Percentiles rank a stretch among this genome's conserved stretches.
phyloP scores from a whole-genome alignment of 2,888 invertebrate species.

The Zelleria hepariella region DNA sequence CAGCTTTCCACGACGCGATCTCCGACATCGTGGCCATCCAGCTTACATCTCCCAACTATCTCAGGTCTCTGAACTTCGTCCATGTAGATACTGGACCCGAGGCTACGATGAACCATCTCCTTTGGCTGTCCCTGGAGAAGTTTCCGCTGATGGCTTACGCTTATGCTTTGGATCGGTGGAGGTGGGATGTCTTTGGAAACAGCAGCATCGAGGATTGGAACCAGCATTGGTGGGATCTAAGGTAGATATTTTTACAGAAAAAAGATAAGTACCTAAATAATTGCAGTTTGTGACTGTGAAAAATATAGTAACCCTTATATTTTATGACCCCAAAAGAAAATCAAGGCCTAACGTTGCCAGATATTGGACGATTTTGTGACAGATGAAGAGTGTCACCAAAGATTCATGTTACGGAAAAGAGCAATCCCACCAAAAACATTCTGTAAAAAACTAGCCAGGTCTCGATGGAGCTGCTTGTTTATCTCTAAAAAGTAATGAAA shows the following conservation, averaged over 20 bases:
- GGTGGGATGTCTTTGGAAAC: conserved; percentile 58
- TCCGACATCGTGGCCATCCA: conserved; percentile 75
- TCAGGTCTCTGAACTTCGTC: conserved; percentile 52
- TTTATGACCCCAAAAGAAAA: too few species aligned
- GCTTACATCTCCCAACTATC: conserved; percentile 63
- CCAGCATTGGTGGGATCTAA: conserved; percentile 59
- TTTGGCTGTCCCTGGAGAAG: conserved; percentile 57
- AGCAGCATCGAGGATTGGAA: conserved; percentile 49
- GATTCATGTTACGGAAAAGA: too few species aligned
- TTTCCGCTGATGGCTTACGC: conserved; percentile 60
- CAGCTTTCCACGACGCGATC: conserved; percentile 76
- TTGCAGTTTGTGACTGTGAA: background rate
- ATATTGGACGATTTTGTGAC: too few species aligned
- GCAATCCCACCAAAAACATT: too few species aligned
- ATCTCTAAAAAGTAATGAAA: too few species aligned
- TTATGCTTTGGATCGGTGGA: conserved; percentile 56
- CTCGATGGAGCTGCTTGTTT: too few species aligned
- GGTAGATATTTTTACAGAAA: conserved; percentile 26
- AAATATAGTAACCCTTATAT: too few species aligned
- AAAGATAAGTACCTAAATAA: background rate
- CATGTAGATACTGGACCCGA: conserved; percentile 43
- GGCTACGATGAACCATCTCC: conserved; percentile 48
- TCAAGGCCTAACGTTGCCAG: too few species aligned
- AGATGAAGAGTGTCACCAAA: too few species aligned
- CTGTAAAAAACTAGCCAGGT: too few species aligned